Evolutionary conservation across 2,113 vertebrate species (phyloP), one percentile per base, ranked within the genome.

Genomic region (Pituophis catenifer): DNA sequence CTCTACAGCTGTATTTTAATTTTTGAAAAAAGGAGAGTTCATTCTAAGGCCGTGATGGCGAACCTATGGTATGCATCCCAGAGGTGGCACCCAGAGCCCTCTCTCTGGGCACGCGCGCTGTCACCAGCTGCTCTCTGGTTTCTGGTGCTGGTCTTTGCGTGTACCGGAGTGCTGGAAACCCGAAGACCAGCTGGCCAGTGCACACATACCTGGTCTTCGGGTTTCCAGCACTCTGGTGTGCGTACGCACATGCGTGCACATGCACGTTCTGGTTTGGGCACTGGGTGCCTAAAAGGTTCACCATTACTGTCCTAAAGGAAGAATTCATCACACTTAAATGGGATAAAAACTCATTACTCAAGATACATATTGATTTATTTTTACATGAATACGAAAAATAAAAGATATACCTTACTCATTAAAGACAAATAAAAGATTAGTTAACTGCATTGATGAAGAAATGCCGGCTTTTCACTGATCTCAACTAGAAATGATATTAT

Each of bases 361-460:
- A 81, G 75, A 81, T 44, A 81, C 75, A 9, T 38, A 44, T 44
- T 81, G 15, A 17, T 33, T 81, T 81, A 19, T 81, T 19, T 81
- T 17, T 81, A 38, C 70, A 81, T 38, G 17, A 75, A 81, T 81
- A 81, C 8, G 17, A 38, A 81, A 81, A 81, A 21, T 81, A 81
- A 81, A 81, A 15, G 75, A 21, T 21, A 19, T 19, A 81, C 8
- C 2, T 81, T 44, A 44, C 33, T 21, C 75, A 81, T 81, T 81
- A 81, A 81, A 65, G 21, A 89, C 91, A 38, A 91, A 85, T 13
- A 91, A 91, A 12, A 24, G 87, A 54, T 86, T 3, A n/a, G 2
- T 2, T 91, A 54, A 93, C 91, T 90, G 54, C 38, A 29, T 29
- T 92, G 62, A 89, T 88, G 59, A 24, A 86, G 52, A 93, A 50